Evolutionary conservation across 2,888 invertebrate genomes (phyloP).

Genomic region (Elmis aenea): DNA sequence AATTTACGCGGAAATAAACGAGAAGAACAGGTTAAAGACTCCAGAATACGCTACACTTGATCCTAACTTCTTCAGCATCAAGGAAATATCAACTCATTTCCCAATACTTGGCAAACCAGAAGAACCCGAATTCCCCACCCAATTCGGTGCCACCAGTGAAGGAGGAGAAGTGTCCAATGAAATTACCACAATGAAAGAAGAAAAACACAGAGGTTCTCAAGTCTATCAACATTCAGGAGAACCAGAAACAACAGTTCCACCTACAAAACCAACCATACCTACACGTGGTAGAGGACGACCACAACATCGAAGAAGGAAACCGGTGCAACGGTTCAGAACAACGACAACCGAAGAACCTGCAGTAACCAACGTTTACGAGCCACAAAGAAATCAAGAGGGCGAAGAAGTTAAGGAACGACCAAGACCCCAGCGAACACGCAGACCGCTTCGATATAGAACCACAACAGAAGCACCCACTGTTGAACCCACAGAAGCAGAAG

Average conservation of each 20-base stretch:
- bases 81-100: conserved; percentile 46
- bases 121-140: conserved; percentile 16
- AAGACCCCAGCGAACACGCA: conserved; percentile 24
- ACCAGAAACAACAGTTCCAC: conserved; percentile 20
- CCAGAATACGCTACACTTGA: conserved; percentile 23
- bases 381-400: conserved; percentile 29
- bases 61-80: conserved; percentile 38
- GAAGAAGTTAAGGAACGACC: conserved; percentile 23
- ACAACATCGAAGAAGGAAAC: conserved; percentile 24
- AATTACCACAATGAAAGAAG: conserved; percentile 22
- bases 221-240: conserved; percentile 25
- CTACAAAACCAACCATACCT: conserved; percentile 9
- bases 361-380: conserved; percentile 28
- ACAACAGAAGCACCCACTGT: conserved; percentile 7
- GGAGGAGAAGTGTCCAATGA: conserved; percentile 18
- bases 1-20: conserved; percentile 39
- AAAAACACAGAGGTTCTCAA: conserved; percentile 23
- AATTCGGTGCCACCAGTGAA: conserved; percentile 12
- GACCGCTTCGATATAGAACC: conserved; percentile 17
- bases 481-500: conserved; percentile 5
- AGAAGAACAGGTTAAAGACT: conserved; percentile 31
- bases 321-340: conserved; percentile 18
- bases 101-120: conserved; percentile 39
- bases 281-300: conserved; percentile 20
- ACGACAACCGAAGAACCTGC: conserved; percentile 19